Evolutionary conservation across 2,113 vertebrate genomes (phyloP).

Genomic region (Montifringilla adamsi): DNA sequence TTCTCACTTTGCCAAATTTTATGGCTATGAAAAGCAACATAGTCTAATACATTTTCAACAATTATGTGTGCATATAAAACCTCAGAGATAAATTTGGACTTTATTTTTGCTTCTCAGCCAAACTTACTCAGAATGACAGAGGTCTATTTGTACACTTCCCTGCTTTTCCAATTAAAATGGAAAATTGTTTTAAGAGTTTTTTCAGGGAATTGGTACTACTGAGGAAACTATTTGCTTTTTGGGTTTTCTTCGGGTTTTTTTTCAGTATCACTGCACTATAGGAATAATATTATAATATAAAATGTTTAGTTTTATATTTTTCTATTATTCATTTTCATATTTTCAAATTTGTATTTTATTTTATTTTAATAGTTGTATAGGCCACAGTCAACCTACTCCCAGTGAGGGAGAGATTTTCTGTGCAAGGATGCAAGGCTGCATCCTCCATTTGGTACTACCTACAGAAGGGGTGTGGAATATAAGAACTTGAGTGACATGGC

Average conservation of each 20-base stretch:
- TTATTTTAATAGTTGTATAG: neutral
- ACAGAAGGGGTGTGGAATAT: neutral
- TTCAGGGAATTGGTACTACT: neutral
- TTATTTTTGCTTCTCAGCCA: neutral
- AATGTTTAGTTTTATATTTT: neutral
- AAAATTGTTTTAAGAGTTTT: neutral
- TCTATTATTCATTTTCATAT: neutral
- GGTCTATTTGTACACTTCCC: neutral
- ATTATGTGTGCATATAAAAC: neutral
- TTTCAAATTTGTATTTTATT: neutral
- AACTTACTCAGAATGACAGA: neutral
- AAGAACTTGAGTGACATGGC: neutral
- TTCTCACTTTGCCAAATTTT: neutral
- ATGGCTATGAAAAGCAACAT: neutral
- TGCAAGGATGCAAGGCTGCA: neutral
- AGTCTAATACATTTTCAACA: neutral
- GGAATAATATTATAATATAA: neutral
- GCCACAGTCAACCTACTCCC: accelerated
- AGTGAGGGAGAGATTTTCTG: neutral
- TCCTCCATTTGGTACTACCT: neutral
- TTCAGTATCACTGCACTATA: neutral
- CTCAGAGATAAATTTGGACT: neutral
- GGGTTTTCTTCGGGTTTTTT: neutral
- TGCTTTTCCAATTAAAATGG: neutral
- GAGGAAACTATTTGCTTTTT: neutral